These are phyloP conservation scores for Sinohyriopsis cumingii DNA, from an alignment of 2,888 invertebrate genomes.

Conservation along the genomic window DNA sequence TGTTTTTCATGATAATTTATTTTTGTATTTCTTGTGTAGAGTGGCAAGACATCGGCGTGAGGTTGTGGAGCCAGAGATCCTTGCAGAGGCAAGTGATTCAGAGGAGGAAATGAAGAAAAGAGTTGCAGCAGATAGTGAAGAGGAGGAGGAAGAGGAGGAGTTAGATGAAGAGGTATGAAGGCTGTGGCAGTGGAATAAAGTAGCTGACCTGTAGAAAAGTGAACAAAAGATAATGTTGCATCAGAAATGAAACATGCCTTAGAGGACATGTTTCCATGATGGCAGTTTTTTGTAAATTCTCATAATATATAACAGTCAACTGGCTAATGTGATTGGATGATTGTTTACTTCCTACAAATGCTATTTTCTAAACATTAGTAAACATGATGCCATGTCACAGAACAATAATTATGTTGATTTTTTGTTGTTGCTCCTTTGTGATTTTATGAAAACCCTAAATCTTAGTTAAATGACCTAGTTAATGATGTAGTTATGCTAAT, in stretches of 20 bases:
- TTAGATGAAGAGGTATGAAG: conserved; percentile 67
- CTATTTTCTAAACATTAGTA: no score
- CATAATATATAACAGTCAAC: neutral
- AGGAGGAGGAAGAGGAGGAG: conserved; percentile 64
- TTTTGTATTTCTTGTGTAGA: conserved; percentile 34
- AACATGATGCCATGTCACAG: no score
- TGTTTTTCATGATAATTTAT: neutral
- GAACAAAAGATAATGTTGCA: no score
- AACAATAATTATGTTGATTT: no score
- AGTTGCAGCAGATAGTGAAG: conserved; percentile 55
- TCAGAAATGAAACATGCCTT: no score
- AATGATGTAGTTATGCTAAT: no score
- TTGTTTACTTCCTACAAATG: no score
- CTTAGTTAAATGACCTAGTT: no score
- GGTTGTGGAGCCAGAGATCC: conserved; percentile 74
- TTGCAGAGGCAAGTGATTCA: conserved; percentile 79
- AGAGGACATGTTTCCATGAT: neutral
- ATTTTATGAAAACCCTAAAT: no score
- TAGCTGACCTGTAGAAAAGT: no score
- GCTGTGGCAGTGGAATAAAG: neutral
- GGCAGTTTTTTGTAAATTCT: neutral
- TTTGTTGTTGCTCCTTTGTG: no score
- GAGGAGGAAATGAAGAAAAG: conserved; percentile 51
- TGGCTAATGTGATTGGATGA: neutral
- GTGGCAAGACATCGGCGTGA: conserved; percentile 64